These are phyloP conservation scores for Nebria ingens DNA, from an alignment of 1,140 invertebrate species.

Conservation along the genomic window DNA sequence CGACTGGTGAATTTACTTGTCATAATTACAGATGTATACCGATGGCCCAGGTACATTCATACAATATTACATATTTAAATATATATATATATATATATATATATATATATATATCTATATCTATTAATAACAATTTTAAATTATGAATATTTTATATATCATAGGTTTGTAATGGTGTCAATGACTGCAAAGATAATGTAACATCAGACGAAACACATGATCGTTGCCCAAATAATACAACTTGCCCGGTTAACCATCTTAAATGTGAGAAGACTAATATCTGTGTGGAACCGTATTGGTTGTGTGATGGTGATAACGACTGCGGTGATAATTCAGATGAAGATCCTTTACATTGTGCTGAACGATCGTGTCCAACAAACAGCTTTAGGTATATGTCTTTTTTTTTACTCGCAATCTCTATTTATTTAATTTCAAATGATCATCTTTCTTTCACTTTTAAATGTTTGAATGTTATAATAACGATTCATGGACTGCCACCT, in stretches of 20 bases:
- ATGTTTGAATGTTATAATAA: too few relatives aligned
- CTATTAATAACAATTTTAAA: not conserved
- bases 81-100: not conserved
- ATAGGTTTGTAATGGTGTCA: constrained; percentile 87
- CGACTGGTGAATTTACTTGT: constrained; percentile 88
- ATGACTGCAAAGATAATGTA: constrained; percentile 87
- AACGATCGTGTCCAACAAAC: constrained; percentile 80
- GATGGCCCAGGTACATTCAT: constrained; percentile 47
- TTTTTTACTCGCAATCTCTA: not conserved
- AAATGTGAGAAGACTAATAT: constrained; percentile 91
- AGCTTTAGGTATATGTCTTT: constrained; percentile 55
- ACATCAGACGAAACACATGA: constrained; percentile 86
- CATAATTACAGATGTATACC: constrained; percentile 84
- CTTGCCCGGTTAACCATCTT: constrained; percentile 75
- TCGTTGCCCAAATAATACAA: constrained; percentile 73
- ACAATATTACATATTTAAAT: not conserved
- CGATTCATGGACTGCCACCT: too few relatives aligned
- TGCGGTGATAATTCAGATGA: constrained; percentile 95
- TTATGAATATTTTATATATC: too few relatives aligned
- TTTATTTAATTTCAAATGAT: not conserved
- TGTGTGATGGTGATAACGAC: constrained; percentile 88
- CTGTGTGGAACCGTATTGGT: constrained; percentile 90
- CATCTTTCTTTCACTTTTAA: too few relatives aligned
- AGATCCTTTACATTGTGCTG: constrained; percentile 77
- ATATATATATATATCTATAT: not conserved